These are phyloP conservation scores for Zootoca vivipara DNA, from an alignment of 2,113 vertebrate species.

Conservation along the genomic window DNA sequence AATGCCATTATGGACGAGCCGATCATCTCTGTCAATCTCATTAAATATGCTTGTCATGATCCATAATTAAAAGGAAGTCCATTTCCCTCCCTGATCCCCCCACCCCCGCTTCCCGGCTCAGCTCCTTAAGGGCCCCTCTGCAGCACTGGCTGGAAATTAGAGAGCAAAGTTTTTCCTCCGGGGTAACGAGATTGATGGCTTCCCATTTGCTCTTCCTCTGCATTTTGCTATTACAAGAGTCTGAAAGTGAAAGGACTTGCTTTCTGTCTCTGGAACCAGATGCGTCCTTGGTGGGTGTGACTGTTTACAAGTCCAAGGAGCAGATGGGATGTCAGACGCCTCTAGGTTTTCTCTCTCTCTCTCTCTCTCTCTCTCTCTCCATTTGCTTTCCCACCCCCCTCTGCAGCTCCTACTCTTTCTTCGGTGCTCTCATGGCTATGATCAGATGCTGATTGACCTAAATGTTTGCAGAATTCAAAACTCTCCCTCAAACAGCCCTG, in stretches of 20 bases:
- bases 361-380: too few relatives aligned
- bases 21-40: constrained; percentile 48
- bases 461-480: not conserved
- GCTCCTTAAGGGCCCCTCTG: constrained; percentile 47
- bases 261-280: constrained; percentile 46
- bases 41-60: constrained; percentile 58
- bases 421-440: not conserved
- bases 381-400: not conserved
- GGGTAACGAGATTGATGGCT: constrained; percentile 52
- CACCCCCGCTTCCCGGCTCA: constrained; percentile 26
- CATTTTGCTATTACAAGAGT: constrained; percentile 37
- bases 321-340: constrained; percentile 35
- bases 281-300: constrained; percentile 41
- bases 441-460: not conserved
- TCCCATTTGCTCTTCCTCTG: constrained; percentile 41
- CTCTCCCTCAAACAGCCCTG: not conserved
- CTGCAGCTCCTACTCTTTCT: not conserved
- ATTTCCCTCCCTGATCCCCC: not conserved
- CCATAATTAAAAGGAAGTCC: constrained; percentile 53
- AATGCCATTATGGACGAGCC: constrained; percentile 41
- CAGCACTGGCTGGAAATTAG: constrained; percentile 39
- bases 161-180: constrained; percentile 48
- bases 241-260: constrained; percentile 49
- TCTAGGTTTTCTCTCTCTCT: not conserved
- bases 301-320: constrained; percentile 22